Percentiles rank a stretch among this genome's conserved stretches.
These are phyloP conservation scores for Mus minutoides DNA, from an alignment of 2,797 vertebrate species.

Conservation along the genomic window DNA sequence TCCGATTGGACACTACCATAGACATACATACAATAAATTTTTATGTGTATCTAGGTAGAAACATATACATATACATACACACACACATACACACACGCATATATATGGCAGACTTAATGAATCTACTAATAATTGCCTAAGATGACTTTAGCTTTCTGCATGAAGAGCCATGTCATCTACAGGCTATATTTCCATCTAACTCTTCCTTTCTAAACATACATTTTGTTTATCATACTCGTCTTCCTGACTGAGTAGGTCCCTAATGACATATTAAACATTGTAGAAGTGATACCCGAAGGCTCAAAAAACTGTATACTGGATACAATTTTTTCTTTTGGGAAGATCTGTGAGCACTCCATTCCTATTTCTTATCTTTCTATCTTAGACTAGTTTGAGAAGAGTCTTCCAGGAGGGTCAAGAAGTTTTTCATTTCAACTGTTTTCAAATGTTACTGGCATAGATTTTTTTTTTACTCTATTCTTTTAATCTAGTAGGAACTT, in stretches of 20 bases:
- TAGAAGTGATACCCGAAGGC: background rate
- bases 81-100: background rate
- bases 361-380: background rate
- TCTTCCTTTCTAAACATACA: conserved; percentile 19
- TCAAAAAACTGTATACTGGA: background rate
- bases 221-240: conserved; percentile 26
- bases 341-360: conserved; percentile 31
- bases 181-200: background rate
- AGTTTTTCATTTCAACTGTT: background rate
- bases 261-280: conserved; percentile 6
- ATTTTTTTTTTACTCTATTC: background rate
- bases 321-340: conserved; percentile 46
- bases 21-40: background rate
- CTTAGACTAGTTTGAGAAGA: background rate
- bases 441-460: conserved; percentile 6
- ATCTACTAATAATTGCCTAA: conserved; percentile 16
- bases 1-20: background rate
- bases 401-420: conserved; percentile 1
- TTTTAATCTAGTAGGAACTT: background rate
- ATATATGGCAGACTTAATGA: background rate
- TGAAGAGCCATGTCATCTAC: background rate
- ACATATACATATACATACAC: background rate
- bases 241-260: background rate
- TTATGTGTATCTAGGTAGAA: background rate
- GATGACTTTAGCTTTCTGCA: conserved; percentile 25